Evolutionary conservation across 2,888 invertebrate genomes (phyloP), one percentile per base, ranked within the genome.

Genomic region (Leucoma salicis): DNA sequence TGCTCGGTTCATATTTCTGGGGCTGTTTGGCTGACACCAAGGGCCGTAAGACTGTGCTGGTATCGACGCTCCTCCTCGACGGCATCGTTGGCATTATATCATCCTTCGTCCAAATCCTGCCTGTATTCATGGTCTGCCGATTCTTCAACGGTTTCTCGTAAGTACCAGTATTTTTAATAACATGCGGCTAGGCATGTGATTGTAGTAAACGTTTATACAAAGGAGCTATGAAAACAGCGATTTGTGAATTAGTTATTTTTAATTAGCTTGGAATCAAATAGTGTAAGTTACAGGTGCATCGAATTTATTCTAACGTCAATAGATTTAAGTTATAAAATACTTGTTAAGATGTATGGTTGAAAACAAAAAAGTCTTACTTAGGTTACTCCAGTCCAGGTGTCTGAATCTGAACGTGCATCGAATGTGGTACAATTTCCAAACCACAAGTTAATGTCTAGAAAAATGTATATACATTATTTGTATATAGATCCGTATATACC

Each of bases 1-100:
- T 95, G 35, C 80, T 95, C 63, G 95, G 95, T 12, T 95, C 95
- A 31, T 95, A 95, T 82, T 94, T 95, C 80, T 95, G 95, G 95
- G 95, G 95, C 35, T 95, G 95, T 74, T 88, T 95, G 66, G 95
- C 95, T 49, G 95, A 95, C 74, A 95, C 95, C 7, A 95, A 94
- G 65, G 95, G 95, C n/a, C 91, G 95, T 42, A 94, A 93, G 74
- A 77, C 91, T 7, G 95, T 95, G 35, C 82, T 95, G 56, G 94
- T 95, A 37, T 93, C 92, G 31, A 93, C 95, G 2, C 85, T 95
- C 39, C 74, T 95, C 32, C 90, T 95, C 70, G 95, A 95, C 69
- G 95, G 95, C 29, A 73, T 94, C 46, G 90, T 93, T 49, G 95
- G 95, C 10, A 83, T 95, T 43, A 36, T 93, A 5, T 95, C 95